These are phyloP conservation scores for Electrona antarctica DNA, from an alignment of 2,113 vertebrate genomes.

Conservation along the genomic window DNA sequence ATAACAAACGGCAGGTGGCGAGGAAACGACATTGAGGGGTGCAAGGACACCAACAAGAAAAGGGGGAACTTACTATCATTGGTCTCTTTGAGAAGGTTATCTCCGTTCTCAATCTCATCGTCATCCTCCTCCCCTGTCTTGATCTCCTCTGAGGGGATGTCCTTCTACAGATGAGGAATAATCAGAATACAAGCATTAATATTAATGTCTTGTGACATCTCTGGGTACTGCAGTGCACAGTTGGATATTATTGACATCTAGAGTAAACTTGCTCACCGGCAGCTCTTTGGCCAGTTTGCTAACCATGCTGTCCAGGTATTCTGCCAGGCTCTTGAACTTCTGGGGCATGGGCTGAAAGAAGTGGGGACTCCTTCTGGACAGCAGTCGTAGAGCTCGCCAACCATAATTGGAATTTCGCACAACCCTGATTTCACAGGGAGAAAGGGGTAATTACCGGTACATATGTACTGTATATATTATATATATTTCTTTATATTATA, in stretches of 20 bases:
- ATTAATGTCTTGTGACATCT: not conserved
- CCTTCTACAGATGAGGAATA: slow-evolving; percentile 65
- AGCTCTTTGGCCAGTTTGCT: slow-evolving; percentile 98
- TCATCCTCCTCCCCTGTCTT: slow-evolving; percentile 98
- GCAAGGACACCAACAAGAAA: not conserved
- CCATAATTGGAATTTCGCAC: slow-evolving; percentile 98
- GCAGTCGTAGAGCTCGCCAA: slow-evolving; percentile 92
- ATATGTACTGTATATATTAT: no score
- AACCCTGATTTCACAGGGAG: slow-evolving; percentile 75
- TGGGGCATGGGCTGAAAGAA: slow-evolving; percentile 99
- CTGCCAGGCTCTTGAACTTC: slow-evolving; percentile 96
- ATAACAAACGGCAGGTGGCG: no score
- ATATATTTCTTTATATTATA: no score
- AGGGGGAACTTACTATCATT: slow-evolving; percentile 89
- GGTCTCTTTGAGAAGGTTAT: slow-evolving; percentile 96
- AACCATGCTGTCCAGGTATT: slow-evolving; percentile 98
- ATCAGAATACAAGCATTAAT: not conserved
- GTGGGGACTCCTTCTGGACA: slow-evolving; percentile 95
- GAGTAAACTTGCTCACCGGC: slow-evolving; percentile 82
- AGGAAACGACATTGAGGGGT: not conserved
- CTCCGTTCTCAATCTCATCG: slow-evolving; percentile 97
- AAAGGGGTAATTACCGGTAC: no score
- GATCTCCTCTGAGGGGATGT: slow-evolving; percentile 98
- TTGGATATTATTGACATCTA: no score
- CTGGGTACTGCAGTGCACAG: not conserved